Evolutionary conservation across 35 echinoderm and acorn worm genomes (phyloP).

Genomic region (Diadema setosum): DNA sequence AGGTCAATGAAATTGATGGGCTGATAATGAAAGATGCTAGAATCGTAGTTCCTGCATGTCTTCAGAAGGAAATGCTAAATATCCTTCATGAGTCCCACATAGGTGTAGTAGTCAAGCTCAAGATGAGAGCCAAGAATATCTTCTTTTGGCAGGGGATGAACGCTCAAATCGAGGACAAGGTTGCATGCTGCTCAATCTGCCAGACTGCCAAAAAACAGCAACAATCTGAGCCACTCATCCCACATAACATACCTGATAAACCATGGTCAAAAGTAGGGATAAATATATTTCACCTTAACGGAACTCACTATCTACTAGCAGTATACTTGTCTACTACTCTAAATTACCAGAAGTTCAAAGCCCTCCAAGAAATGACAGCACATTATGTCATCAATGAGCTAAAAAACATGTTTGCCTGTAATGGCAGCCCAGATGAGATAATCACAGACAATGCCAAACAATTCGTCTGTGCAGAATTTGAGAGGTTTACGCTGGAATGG

Average conservation of each 20-base stretch:
- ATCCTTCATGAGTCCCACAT: constrained; percentile 57
- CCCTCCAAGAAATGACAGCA: neutral
- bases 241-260: neutral
- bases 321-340: constrained; percentile 34
- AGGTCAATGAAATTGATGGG: neutral
- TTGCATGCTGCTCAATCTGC: constrained; percentile 29
- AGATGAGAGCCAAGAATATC: constrained; percentile 30
- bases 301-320: constrained; percentile 15
- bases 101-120: constrained; percentile 56
- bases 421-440: neutral
- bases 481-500: neutral
- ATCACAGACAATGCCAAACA: neutral
- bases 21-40: constrained; percentile 27
- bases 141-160: too few relatives aligned
- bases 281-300: constrained; percentile 14
- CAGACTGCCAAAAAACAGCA: constrained; percentile 19
- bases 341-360: constrained; percentile 28
- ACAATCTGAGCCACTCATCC: too few relatives aligned
- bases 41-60: constrained; percentile 45
- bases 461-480: too few relatives aligned
- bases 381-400: neutral
- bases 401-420: neutral
- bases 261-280: constrained; percentile 24
- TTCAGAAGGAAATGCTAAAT: constrained; percentile 53
- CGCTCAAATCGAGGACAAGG: constrained; percentile 37